Percentiles rank a stretch among this genome's conserved stretches.
Conservation (phyloP, 2,797 vertebrate genomes). For the Amblyraja radiata region DNA sequence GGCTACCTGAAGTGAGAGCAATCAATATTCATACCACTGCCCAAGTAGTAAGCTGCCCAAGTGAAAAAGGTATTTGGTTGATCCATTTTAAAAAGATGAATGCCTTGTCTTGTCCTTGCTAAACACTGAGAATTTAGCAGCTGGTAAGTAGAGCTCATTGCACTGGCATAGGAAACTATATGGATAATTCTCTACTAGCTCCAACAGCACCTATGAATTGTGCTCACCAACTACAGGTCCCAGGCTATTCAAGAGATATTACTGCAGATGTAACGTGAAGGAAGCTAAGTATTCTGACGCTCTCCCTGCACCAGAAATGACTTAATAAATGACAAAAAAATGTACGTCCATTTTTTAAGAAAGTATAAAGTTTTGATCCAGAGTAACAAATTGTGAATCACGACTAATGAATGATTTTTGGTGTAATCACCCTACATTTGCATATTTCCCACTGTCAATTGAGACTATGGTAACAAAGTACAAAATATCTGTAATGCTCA, state of each 20-base stretch:
- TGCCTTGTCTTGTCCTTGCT: not conserved
- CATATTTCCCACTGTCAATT: not conserved
- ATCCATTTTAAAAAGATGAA: not conserved
- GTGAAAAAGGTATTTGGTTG: not conserved
- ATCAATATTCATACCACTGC: too few species aligned
- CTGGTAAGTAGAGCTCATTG: not conserved
- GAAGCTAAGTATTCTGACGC: not conserved
- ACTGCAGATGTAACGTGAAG: not conserved
- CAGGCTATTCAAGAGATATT: not conserved
- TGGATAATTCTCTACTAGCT: not conserved
- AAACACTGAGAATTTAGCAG: conserved; percentile 17
- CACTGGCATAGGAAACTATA: not conserved
- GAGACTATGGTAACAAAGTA: not conserved
- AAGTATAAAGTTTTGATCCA: not conserved
- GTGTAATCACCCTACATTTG: not conserved
- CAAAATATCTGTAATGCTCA: not conserved
- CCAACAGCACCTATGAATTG: not conserved
- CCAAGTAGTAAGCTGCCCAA: too few species aligned
- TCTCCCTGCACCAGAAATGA: not conserved
- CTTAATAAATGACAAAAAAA: not conserved
- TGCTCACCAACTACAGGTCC: not conserved
- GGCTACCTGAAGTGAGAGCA: too few species aligned
- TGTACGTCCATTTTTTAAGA: not conserved
- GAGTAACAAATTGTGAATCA: not conserved
- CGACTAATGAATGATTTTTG: not conserved